A percentile compares a stretch with the other conserved stretches of the same genome.
phyloP scores from a whole-genome alignment of 1,140 invertebrate genomes.

The Penaeus indicus region DNA sequence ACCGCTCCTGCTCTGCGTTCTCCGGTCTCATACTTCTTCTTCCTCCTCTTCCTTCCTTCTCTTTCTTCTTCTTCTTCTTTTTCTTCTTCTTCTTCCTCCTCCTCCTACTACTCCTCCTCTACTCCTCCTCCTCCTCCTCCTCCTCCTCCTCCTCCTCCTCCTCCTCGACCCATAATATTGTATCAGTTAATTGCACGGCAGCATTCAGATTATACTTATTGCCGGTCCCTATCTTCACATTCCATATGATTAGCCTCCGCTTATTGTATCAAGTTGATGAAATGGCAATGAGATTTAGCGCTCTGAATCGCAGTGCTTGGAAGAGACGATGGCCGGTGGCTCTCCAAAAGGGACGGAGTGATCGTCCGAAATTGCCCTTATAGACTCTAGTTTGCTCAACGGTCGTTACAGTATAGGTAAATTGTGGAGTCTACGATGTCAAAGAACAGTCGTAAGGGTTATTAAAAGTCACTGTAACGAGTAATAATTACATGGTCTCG shows the following conservation, averaged over 20 bases:
- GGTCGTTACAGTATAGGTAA: slow-evolving; percentile 1
- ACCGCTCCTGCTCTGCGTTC: not conserved
- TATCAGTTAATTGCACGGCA: too few relatives aligned
- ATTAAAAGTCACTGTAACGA: slow-evolving; percentile 41
- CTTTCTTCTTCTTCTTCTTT: not conserved
- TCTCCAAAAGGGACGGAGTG: not conserved
- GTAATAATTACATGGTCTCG: slow-evolving; percentile 35
- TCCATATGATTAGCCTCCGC: slow-evolving; percentile 35
- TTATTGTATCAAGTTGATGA: slow-evolving; percentile 45
- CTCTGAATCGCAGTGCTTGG: slow-evolving; percentile 30
- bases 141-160: not conserved
- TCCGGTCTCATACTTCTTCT: not conserved
- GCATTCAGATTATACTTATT: slow-evolving; percentile 28
- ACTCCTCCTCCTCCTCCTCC: not conserved
- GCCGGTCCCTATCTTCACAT: slow-evolving; percentile 17
- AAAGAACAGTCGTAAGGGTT: slow-evolving; percentile 8
- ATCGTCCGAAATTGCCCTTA: slow-evolving; percentile 16
- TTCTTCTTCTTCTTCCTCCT: not conserved
- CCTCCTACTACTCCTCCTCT: not conserved
- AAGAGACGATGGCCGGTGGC: slow-evolving; percentile 23
- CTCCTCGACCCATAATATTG: not conserved
- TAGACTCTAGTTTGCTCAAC: not conserved
- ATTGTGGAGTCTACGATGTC: slow-evolving; percentile 3
- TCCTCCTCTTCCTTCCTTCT: not conserved
- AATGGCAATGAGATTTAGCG: slow-evolving; percentile 16